phyloP scores from a whole-genome alignment of 2,888 invertebrate species.

The Lypha dubia region DNA sequence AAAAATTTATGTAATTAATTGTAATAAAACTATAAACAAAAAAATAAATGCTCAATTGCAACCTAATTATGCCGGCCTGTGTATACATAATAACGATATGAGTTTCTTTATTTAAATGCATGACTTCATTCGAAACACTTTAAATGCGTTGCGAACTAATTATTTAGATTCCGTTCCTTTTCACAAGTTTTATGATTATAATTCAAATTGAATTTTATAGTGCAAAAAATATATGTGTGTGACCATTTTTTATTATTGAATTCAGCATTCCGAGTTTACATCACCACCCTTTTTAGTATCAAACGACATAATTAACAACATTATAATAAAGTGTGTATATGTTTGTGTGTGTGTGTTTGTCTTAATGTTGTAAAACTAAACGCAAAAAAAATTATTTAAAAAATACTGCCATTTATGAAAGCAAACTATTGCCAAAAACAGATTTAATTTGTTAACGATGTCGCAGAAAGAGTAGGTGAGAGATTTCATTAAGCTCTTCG shows the following conservation, averaged over 20 bases:
- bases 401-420: background rate
- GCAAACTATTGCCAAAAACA: background rate
- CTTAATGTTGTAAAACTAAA: background rate
- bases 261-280: slow-evolving; percentile 16
- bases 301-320: slow-evolving; percentile 1
- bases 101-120: too few species aligned
- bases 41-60: too few species aligned
- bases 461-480: background rate
- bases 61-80: too few species aligned
- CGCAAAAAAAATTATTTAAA: background rate
- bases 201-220: background rate
- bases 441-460: background rate
- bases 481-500: too few species aligned
- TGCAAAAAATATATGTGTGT: background rate
- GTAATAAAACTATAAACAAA: too few species aligned
- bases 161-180: background rate
- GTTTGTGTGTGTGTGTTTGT: too few species aligned
- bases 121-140: too few species aligned
- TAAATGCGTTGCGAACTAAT: too few species aligned
- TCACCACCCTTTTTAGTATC: slow-evolving; percentile 18
- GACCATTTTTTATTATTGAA: background rate
- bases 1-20: too few species aligned
- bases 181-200: background rate
- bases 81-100: too few species aligned
- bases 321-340: too few species aligned